phyloP scores from a whole-genome alignment of 35 echinoderm and acorn worm genomes.

The Ophiothrix spiculata region DNA sequence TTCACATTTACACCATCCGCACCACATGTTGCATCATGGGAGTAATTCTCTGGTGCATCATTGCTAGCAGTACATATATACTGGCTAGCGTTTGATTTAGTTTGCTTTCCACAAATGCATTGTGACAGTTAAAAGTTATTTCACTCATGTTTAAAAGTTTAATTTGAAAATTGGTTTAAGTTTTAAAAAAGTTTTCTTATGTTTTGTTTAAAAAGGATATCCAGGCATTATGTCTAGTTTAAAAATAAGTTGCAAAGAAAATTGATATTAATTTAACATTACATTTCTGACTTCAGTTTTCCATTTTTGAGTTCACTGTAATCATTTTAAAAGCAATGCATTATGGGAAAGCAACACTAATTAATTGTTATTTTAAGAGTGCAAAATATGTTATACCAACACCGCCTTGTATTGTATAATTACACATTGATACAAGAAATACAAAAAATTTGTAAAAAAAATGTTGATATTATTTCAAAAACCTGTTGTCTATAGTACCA shows the following conservation, averaged over 20 bases:
- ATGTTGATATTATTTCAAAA: neutral
- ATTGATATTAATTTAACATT: too few relatives aligned
- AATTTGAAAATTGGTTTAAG: too few relatives aligned
- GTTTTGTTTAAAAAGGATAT: too few relatives aligned
- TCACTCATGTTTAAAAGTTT: too few relatives aligned
- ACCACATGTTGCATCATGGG: constrained; percentile 45
- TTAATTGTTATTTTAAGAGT: neutral
- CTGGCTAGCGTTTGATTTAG: neutral
- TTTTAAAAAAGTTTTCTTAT: too few relatives aligned
- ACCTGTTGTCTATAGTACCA: constrained; percentile 1
- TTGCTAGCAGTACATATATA: constrained; percentile 23
- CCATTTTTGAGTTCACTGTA: too few relatives aligned
- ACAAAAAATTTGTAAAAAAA: neutral
- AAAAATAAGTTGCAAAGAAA: too few relatives aligned
- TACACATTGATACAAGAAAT: constrained; percentile 5
- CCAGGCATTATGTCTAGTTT: too few relatives aligned
- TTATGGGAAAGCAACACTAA: neutral
- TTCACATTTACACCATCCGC: constrained; percentile 47
- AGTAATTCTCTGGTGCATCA: constrained; percentile 29
- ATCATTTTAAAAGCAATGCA: neutral
- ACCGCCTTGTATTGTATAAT: constrained; percentile 12
- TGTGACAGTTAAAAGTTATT: too few relatives aligned
- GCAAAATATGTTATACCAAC: constrained; percentile 1
- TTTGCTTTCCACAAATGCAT: neutral
- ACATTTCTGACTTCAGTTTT: too few relatives aligned